phyloP scores from a whole-genome alignment of 2,888 invertebrate species.

The Folsomia manolachei region DNA sequence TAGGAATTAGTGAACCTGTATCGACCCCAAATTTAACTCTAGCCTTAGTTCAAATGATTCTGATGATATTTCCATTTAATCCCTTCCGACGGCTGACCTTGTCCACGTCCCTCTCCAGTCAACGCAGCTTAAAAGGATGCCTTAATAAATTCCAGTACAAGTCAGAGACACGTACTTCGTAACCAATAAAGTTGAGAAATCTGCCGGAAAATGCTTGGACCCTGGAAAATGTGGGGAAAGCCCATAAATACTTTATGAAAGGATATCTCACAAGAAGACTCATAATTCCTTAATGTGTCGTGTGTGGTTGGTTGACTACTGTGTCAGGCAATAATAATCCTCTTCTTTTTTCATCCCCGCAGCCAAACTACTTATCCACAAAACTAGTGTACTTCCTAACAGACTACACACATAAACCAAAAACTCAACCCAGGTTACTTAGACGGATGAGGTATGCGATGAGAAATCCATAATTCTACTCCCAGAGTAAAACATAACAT shows the following conservation, averaged over 20 bases:
- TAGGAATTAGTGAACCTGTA: background rate
- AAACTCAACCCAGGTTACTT: too few relatives aligned
- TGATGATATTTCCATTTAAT: background rate
- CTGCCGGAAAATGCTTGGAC: background rate
- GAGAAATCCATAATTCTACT: constrained; percentile 18
- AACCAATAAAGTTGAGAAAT: too few relatives aligned
- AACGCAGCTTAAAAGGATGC: background rate
- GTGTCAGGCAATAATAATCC: constrained; percentile 1
- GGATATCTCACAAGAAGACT: constrained; percentile 14
- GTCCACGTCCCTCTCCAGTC: background rate
- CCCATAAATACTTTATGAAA: constrained; percentile 15
- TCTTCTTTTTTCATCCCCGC: background rate
- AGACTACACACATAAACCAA: too few relatives aligned
- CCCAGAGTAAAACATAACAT: too few relatives aligned
- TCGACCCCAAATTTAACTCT: background rate
- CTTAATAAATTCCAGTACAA: background rate
- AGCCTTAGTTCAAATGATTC: too few relatives aligned
- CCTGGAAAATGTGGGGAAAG: constrained; percentile 11
- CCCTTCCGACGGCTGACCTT: background rate
- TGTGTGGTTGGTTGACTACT: background rate
- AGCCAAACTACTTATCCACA: background rate
- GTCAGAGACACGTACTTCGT: too few relatives aligned
- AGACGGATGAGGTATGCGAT: background rate
- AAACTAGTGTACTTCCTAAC: too few relatives aligned
- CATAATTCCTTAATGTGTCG: constrained; percentile 7